These are phyloP conservation scores for Rhynchopsitta pachyrhyncha DNA, from an alignment of 2,113 vertebrate species.

Conservation along the genomic window DNA sequence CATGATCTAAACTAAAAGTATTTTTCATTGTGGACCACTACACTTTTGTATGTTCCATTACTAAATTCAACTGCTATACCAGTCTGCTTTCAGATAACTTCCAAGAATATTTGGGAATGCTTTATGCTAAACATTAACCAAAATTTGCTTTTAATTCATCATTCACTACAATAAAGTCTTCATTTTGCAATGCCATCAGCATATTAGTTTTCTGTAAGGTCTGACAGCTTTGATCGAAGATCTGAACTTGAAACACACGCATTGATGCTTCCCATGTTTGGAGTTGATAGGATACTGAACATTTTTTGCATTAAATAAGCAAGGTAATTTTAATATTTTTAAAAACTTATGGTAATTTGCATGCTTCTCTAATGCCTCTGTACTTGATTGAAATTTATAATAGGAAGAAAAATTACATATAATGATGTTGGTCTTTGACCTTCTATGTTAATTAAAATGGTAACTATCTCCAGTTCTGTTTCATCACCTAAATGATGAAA, in stretches of 20 bases:
- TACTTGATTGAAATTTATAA: constrained; percentile 50
- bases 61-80: not conserved
- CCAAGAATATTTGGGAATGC: not conserved
- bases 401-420: constrained; percentile 36
- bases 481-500: constrained; percentile 21
- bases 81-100: not conserved
- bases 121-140: not conserved
- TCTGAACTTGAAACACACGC: not conserved
- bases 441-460: constrained; percentile 62
- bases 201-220: not conserved
- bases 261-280: not conserved
- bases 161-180: constrained; percentile 17
- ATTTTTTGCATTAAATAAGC: constrained; percentile 20
- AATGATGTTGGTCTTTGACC: constrained; percentile 58
- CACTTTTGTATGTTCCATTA: not conserved
- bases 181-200: not conserved
- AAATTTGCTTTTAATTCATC: constrained; percentile 21
- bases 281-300: not conserved
- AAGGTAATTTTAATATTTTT: constrained; percentile 31
- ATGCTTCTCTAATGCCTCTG: constrained; percentile 16
- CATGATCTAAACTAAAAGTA: not conserved
- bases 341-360: constrained; percentile 24
- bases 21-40: not conserved
- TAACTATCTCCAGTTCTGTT: constrained; percentile 21
- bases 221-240: not conserved